phyloP scores from a whole-genome alignment of 2,888 invertebrate species.

The Mactromeris polynyma region DNA sequence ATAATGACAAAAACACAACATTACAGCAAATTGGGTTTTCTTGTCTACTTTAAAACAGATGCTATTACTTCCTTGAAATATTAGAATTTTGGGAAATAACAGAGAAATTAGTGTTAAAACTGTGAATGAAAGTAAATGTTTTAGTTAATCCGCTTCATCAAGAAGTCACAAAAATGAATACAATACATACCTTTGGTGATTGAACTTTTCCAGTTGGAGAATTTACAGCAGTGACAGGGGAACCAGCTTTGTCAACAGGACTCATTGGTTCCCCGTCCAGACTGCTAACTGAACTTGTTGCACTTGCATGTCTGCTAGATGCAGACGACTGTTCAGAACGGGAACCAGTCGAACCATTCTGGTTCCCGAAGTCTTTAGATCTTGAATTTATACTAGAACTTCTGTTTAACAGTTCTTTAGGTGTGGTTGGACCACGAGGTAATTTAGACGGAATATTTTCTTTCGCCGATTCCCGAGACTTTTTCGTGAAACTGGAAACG shows the following conservation, averaged over 20 bases:
- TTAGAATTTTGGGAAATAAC: too few relatives aligned
- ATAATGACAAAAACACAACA: too few relatives aligned
- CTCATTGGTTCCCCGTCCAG: conserved; percentile 51
- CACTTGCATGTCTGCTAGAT: conserved; percentile 50
- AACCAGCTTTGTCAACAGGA: conserved; percentile 12
- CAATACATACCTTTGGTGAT: conserved; percentile 54
- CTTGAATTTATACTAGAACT: conserved; percentile 29
- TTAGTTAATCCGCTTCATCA: too few relatives aligned
- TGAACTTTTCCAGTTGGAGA: conserved; percentile 25
- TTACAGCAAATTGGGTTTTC: too few relatives aligned
- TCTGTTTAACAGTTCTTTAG: conserved; percentile 38
- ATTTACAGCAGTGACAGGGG: neutral
- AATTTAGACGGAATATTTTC: conserved; percentile 53
- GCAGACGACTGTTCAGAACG: conserved; percentile 47
- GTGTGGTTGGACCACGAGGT: conserved; percentile 51
- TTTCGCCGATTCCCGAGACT: conserved; percentile 63
- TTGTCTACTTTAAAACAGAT: too few relatives aligned
- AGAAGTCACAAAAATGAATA: neutral
- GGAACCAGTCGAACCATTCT: conserved; percentile 41
- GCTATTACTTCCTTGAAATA: too few relatives aligned
- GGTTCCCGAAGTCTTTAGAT: conserved; percentile 28
- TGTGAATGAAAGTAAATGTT: neutral
- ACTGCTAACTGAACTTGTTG: conserved; percentile 62
- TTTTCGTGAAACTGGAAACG: conserved; percentile 65
- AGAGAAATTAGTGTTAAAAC: too few relatives aligned